Percentiles rank a stretch among this genome's conserved stretches.
Evolutionary conservation across 2,113 vertebrate genomes (phyloP).

Genomic region (Panthera tigris): DNA sequence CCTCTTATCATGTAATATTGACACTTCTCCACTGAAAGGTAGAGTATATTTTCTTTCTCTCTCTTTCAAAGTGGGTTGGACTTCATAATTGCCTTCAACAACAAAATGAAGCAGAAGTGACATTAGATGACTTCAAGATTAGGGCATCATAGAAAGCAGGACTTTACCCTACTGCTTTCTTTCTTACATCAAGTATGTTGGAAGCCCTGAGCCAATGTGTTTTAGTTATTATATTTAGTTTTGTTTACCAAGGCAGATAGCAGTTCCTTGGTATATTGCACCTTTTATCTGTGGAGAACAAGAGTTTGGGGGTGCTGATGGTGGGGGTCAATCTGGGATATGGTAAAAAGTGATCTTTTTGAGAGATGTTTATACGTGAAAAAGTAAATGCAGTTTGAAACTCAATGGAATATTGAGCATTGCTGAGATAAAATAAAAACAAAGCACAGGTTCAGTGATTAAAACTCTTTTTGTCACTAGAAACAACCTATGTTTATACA

Average conservation of each 20-base stretch:
- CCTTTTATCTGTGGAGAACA: neutral
- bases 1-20: neutral
- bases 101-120: neutral
- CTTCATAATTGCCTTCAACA: neutral
- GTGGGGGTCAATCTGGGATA: neutral
- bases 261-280: neutral
- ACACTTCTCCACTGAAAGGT: neutral
- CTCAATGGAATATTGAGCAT: neutral
- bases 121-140: neutral
- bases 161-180: neutral
- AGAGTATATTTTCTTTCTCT: neutral
- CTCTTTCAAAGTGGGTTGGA: neutral
- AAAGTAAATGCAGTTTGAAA: constrained; percentile 38
- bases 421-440: constrained; percentile 44
- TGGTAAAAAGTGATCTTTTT: neutral
- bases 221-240: neutral
- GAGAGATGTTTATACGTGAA: neutral
- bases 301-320: rapidly evolving
- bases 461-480: constrained; percentile 48
- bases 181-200: neutral
- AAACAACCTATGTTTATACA: neutral
- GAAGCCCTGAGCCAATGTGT: neutral
- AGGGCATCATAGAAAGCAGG: neutral
- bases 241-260: neutral
- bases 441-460: neutral